A percentile compares a stretch with the other conserved stretches of the same genome.
These are phyloP conservation scores for Anastatus disparis DNA, from an alignment of 1,140 invertebrate genomes.

Conservation along the genomic window DNA sequence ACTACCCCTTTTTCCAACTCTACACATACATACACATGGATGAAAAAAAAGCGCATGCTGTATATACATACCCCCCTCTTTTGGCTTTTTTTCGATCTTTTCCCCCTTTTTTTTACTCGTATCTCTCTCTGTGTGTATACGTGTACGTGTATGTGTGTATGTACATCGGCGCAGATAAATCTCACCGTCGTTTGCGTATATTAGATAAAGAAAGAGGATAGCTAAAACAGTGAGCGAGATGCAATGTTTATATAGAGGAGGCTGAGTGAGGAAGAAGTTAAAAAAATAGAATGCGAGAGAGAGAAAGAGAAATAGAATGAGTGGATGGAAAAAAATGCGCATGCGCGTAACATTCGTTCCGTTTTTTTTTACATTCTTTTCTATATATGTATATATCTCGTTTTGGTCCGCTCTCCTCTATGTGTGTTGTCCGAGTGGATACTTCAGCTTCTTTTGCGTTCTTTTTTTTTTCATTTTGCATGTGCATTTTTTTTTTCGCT, in stretches of 20 bases:
- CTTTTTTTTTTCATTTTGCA: conserved; percentile 28
- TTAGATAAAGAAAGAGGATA: conserved; percentile 50
- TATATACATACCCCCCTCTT: too few relatives aligned
- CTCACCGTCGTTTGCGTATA: conserved; percentile 57
- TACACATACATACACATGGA: background rate
- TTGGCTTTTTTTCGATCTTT: too few relatives aligned
- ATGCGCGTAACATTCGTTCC: too few relatives aligned
- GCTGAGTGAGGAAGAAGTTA: conserved; percentile 12
- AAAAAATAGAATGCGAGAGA: conserved; percentile 11
- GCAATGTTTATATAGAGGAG: conserved; percentile 10
- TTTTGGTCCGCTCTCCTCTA: too few relatives aligned
- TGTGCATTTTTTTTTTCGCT: conserved; percentile 44
- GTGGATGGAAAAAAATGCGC: conserved; percentile 44
- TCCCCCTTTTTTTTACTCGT: too few relatives aligned
- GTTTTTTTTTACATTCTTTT: too few relatives aligned
- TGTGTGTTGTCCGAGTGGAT: conserved; percentile 19
- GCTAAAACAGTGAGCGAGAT: conserved; percentile 44
- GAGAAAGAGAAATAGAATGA: background rate
- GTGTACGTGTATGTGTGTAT: background rate
- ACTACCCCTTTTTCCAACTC: too few relatives aligned
- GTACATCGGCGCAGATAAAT: conserved; percentile 59
- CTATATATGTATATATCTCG: conserved; percentile 9
- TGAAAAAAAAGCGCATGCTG: background rate
- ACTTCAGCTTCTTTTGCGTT: conserved; percentile 24
- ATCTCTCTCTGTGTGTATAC: too few relatives aligned